Conservation (phyloP, 2,888 invertebrate species). For the Pristionchus japonicus region DNA sequence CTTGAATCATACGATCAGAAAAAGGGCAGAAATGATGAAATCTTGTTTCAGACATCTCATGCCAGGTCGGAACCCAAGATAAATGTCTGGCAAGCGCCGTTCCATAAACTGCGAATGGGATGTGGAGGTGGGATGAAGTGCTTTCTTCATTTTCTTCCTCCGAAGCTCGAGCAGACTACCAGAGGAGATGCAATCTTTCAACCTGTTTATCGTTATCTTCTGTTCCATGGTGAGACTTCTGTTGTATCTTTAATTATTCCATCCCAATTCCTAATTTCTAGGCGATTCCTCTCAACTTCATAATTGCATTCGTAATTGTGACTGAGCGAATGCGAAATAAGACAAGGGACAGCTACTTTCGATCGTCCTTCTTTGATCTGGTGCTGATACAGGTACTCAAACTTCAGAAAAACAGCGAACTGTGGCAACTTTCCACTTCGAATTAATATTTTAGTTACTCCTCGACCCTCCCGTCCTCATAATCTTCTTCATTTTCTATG, state of each 20-base stretch:
- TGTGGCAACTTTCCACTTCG: background rate
- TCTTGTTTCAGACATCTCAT: background rate
- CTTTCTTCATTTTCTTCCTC: background rate
- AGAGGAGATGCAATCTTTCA: background rate
- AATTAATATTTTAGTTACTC: background rate
- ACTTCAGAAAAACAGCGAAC: background rate
- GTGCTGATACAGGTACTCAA: background rate
- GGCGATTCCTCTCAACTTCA: slow-evolving; percentile 35
- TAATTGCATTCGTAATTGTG: background rate
- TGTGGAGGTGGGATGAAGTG: background rate
- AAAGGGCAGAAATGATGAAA: background rate
- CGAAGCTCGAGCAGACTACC: background rate
- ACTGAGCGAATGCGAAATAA: background rate
- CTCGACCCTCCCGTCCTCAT: slow-evolving; percentile 29
- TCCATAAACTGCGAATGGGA: background rate
- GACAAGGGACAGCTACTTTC: slow-evolving; percentile 16
- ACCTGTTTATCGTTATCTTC: slow-evolving; percentile 6
- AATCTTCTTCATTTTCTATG: slow-evolving; percentile 33
- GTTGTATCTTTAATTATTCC: background rate
- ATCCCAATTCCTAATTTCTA: background rate
- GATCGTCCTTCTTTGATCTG: slow-evolving; percentile 23
- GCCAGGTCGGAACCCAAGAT: background rate
- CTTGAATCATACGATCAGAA: background rate
- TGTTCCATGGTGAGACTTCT: background rate
- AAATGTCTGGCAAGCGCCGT: background rate